These are phyloP conservation scores for Caenorhabditis sp. DNA, from an alignment of 2,888 invertebrate species.

Conservation along the genomic window DNA sequence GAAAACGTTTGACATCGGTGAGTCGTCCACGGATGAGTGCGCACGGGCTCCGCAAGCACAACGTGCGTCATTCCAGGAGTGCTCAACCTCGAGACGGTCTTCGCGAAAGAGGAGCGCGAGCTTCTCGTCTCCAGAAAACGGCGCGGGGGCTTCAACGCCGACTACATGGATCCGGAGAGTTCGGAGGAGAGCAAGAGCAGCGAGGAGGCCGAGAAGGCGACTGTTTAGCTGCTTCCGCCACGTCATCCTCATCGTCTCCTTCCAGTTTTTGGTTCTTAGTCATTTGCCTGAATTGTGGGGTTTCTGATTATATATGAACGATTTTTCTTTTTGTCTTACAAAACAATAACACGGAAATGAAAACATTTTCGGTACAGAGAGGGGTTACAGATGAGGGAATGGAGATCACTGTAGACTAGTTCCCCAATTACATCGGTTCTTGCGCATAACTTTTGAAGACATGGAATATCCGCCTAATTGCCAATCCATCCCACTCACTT, in stretches of 20 bases:
- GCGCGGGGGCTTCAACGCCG: conserved; percentile 60
- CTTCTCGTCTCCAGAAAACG: conserved; percentile 53
- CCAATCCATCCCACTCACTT: conserved; percentile 1
- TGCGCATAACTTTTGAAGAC: no score
- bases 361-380: no score
- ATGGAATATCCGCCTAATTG: conserved; percentile 20
- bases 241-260: not conserved
- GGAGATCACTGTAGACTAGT: no score
- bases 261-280: not conserved
- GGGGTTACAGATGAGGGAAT: not conserved
- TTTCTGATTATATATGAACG: not conserved
- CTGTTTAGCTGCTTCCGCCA: not conserved
- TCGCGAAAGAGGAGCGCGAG: conserved; percentile 61
- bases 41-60: not conserved
- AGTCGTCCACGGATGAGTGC: conserved; percentile 31
- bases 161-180: conserved; percentile 58
- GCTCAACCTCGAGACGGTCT: conserved; percentile 61
- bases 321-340: not conserved
- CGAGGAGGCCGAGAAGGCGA: conserved; percentile 8
- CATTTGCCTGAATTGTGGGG: not conserved
- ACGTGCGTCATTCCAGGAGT: conserved; percentile 40
- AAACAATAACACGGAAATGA: not conserved
- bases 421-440: no score
- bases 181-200: conserved; percentile 1
- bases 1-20: conserved; percentile 67